phyloP scores from a whole-genome alignment of 2,888 invertebrate species.

The Anodontia alba region DNA sequence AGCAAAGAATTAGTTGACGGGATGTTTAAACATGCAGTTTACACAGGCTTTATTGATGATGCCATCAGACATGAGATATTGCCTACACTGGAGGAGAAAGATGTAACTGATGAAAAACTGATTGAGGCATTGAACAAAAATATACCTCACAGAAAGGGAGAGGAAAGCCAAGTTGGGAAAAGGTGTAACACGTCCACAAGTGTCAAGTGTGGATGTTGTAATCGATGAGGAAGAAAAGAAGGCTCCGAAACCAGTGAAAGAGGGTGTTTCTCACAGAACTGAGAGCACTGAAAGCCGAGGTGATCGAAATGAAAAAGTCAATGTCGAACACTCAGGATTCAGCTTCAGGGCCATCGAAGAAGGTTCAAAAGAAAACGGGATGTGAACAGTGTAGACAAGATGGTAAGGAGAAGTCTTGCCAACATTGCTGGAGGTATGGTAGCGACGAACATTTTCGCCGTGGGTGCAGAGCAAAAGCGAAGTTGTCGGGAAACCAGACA shows the following conservation, averaged over 20 bases:
- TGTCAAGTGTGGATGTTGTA: not conserved
- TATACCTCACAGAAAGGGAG: conserved; percentile 18
- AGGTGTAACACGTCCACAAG: not conserved
- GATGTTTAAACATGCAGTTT: conserved; percentile 32
- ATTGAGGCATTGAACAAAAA: conserved; percentile 11
- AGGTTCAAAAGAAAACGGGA: not conserved
- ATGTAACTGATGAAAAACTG: conserved; percentile 11
- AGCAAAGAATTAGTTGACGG: conserved; percentile 1
- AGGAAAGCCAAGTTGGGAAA: conserved; percentile 11
- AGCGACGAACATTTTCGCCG: conserved; percentile 15
- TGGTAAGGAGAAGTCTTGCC: conserved; percentile 1
- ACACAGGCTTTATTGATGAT: conserved; percentile 27
- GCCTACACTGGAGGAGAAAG: not conserved
- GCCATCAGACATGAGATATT: conserved; percentile 19
- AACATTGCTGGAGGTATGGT: conserved; percentile 33
- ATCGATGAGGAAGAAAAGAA: not conserved
- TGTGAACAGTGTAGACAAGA: not conserved
- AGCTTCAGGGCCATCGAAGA: not conserved
- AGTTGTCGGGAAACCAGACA: conserved; percentile 24
- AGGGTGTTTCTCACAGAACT: conserved; percentile 22
- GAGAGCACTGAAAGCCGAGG: conserved; percentile 15
- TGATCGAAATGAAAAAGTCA: conserved; percentile 1
- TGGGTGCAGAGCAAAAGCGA: conserved; percentile 17
- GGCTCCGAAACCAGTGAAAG: not conserved
- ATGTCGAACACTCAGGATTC: not conserved